A percentile compares a stretch with the other conserved stretches of the same genome.
Conservation (phyloP, 2,113 vertebrate species). For the Tachysurus fulvidraco region DNA sequence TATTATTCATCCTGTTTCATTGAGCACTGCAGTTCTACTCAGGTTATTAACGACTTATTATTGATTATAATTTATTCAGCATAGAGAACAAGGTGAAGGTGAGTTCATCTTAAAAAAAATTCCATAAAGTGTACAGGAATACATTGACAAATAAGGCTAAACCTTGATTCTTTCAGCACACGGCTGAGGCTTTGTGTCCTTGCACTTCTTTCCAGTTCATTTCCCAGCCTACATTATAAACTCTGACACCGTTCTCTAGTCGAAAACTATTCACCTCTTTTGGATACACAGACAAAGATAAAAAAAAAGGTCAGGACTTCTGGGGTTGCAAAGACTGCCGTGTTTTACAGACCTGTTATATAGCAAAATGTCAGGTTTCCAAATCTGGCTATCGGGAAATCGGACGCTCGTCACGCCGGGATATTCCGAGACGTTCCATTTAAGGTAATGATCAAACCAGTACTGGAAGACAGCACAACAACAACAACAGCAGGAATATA, state of each 20-base stretch:
- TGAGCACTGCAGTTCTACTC: not conserved
- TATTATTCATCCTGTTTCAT: not conserved
- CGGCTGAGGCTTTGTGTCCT: conserved; percentile 35
- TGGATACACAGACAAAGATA: not conserved
- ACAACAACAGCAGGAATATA: conserved; percentile 5
- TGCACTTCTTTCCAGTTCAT: conserved; percentile 35
- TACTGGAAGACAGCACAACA: conserved; percentile 68
- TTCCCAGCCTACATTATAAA: conserved; percentile 19
- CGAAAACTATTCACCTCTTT: not conserved
- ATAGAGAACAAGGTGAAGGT: not conserved
- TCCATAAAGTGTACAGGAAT: conserved; percentile 30
- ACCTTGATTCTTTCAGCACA: conserved; percentile 35
- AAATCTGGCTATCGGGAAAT: conserved; percentile 87
- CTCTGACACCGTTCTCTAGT: conserved; percentile 14
- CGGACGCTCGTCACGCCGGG: conserved; percentile 85
- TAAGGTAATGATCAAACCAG: conserved; percentile 87
- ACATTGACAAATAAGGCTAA: conserved; percentile 56
- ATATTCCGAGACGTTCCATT: conserved; percentile 86
- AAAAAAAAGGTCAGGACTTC: not conserved
- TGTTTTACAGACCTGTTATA: conserved; percentile 87
- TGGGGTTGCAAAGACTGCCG: not conserved
- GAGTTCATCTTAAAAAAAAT: not conserved
- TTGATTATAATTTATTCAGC: not conserved
- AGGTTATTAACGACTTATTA: not conserved
- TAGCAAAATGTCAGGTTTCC: conserved; percentile 96